These are phyloP conservation scores for Trematomus loennbergii DNA, from an alignment of 2,113 vertebrate species.

Conservation along the genomic window DNA sequence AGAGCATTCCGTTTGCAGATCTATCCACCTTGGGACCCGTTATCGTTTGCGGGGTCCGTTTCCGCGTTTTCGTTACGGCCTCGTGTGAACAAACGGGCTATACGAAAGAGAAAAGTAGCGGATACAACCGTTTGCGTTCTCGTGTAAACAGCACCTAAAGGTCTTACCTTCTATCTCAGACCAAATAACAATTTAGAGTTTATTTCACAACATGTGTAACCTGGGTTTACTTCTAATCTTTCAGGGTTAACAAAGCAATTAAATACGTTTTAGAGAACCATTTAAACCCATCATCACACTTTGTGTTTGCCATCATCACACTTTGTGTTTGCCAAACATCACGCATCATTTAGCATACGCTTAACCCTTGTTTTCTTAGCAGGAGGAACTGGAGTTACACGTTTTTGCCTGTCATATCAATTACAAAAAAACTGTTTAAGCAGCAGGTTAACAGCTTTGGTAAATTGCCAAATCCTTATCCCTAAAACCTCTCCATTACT, in stretches of 20 bases:
- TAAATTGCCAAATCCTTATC: not conserved
- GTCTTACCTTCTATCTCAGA: not conserved
- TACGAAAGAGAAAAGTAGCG: too few species aligned
- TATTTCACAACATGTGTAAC: not conserved
- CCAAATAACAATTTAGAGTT: conserved; percentile 1
- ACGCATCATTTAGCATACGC: not conserved
- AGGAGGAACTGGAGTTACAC: not conserved
- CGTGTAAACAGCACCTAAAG: not conserved
- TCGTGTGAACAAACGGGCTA: too few species aligned
- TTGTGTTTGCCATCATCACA: not conserved
- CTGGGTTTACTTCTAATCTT: not conserved
- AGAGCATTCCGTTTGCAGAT: too few species aligned
- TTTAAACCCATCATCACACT: not conserved
- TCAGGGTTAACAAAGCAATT: not conserved
- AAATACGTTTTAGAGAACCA: not conserved
- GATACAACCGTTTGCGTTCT: too few species aligned
- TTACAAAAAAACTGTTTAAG: too few species aligned
- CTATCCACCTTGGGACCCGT: too few species aligned
- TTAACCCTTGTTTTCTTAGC: conserved; percentile 6
- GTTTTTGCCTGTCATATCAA: not conserved
- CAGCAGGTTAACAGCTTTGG: not conserved
- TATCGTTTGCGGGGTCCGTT: too few species aligned
- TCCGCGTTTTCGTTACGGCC: too few species aligned
- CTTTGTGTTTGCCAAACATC: not conserved
- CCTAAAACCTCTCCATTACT: too few species aligned